phyloP scores from a whole-genome alignment of 2,888 invertebrate genomes.

The Leptopilina drosophilae region DNA sequence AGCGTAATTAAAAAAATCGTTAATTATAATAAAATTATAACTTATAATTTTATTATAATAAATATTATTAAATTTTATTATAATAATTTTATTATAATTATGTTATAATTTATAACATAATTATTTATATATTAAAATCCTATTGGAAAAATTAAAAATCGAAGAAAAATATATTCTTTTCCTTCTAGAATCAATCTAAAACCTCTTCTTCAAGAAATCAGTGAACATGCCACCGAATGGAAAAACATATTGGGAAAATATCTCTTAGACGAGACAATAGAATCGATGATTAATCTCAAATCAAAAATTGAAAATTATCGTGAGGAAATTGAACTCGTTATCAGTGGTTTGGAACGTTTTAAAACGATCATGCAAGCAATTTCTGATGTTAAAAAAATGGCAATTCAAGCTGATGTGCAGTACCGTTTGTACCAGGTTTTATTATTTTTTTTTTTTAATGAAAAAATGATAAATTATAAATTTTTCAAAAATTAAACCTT shows the following conservation, averaged over 20 bases:
- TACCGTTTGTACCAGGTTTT: conserved; percentile 79
- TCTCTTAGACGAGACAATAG: conserved; percentile 83
- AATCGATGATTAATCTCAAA: conserved; percentile 84
- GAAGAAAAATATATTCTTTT: not conserved
- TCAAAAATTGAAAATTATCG: conserved; percentile 83
- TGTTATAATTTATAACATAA: no score
- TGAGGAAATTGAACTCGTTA: conserved; percentile 85
- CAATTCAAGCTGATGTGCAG: conserved; percentile 87
- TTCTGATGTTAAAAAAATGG: conserved; percentile 84
- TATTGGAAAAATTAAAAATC: not conserved
- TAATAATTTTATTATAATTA: no score
- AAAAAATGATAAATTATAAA: not conserved
- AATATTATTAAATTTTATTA: no score
- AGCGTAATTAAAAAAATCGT: no score
- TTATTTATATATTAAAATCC: not conserved
- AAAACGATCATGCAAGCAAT: conserved; percentile 92
- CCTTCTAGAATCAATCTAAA: conserved; percentile 81
- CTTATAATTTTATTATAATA: no score
- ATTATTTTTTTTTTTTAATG: conserved; percentile 1
- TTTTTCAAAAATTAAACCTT: no score
- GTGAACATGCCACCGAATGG: conserved; percentile 89
- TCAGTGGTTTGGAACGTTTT: conserved; percentile 88
- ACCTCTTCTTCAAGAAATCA: conserved; percentile 84
- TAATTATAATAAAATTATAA: no score
- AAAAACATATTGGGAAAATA: conserved; percentile 85